Evolutionary conservation across 2,797 vertebrate genomes (phyloP), one percentile per base, ranked within the genome.

Genomic region (Sphenopsis melanotis): DNA sequence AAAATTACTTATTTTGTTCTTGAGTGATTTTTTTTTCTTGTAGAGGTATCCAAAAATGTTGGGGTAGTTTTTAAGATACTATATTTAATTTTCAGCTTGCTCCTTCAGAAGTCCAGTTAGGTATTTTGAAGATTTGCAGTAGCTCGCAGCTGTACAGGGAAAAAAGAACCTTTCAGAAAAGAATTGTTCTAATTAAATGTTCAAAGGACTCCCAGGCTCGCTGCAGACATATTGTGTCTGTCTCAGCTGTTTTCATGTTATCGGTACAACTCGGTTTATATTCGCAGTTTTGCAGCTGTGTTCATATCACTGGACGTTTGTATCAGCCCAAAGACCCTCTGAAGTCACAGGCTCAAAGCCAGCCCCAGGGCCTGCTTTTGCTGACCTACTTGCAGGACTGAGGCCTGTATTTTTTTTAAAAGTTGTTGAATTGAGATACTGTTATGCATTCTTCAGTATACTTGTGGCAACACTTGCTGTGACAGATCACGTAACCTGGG

Each of bases 381-480:
- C 87, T 89, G 92, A 93, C 94, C 94, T 90, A 94, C n/a, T 94
- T 96, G 89, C 52, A 82, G 76, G 89, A 56, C 90, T 53, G n/a
- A 34, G 41, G 37, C 79, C 89, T 82, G 64, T 20, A 27, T 91
- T 96, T 92, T 84, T 77, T 27, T 72, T 26, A 81, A 46, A 94
- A 94, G 79, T 75, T 89, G n/a, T 89, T 49, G 59, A 72, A 88
- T 86, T 56, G 84, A 36, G 49, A 15, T 94, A 68, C 81, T 91
- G 50, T 46, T 84, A 37, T 70, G 39, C 21, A 11, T 36, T 59
- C 59, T 42, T 61, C 42, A 42, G 52, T 59, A 13, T 81, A 50
- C 12, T 80, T 22, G 55, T 76, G 70, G 49, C 66, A 92, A 19
- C 46, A 30, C 65, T 87, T 90, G 69, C 75, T 91, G 1, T 36